phyloP scores from a whole-genome alignment of 2,888 invertebrate species.

The Hanleya hanleyi region DNA sequence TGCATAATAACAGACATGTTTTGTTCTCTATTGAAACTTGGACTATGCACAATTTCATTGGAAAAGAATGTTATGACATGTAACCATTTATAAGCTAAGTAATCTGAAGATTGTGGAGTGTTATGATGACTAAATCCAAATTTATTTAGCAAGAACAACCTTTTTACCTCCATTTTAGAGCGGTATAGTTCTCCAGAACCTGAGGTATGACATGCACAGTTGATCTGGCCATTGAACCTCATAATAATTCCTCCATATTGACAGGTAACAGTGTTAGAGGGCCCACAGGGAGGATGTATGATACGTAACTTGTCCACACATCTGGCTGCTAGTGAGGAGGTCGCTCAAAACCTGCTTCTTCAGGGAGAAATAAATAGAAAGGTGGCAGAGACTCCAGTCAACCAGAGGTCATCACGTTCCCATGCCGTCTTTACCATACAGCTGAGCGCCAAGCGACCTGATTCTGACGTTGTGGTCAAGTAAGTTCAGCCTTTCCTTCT shows the following conservation, averaged over 20 bases:
- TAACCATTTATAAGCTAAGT: no score
- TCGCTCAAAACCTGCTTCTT: constrained; percentile 64
- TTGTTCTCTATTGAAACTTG: no score
- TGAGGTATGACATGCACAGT: no score
- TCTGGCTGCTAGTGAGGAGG: constrained; percentile 66
- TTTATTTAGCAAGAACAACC: no score
- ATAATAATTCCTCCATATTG: no score
- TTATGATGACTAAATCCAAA: no score
- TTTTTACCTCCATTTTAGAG: no score
- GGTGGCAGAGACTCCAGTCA: constrained; percentile 69
- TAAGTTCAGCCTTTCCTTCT: constrained; percentile 32
- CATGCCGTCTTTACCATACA: constrained; percentile 70
- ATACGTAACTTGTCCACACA: constrained; percentile 65
- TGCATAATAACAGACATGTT: no score
- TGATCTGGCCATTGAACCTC: not conserved
- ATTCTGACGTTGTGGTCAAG: constrained; percentile 61
- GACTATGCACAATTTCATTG: no score
- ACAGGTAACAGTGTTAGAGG: constrained; percentile 67
- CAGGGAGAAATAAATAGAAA: constrained; percentile 67
- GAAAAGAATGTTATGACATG: no score
- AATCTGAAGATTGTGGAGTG: no score
- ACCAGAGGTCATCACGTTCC: constrained; percentile 68
- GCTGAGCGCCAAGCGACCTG: constrained; percentile 57
- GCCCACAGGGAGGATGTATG: constrained; percentile 56
- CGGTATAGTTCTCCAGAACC: no score